These are phyloP conservation scores for Elephantulus edwardii DNA, from an alignment of 2,113 vertebrate species.

Conservation along the genomic window DNA sequence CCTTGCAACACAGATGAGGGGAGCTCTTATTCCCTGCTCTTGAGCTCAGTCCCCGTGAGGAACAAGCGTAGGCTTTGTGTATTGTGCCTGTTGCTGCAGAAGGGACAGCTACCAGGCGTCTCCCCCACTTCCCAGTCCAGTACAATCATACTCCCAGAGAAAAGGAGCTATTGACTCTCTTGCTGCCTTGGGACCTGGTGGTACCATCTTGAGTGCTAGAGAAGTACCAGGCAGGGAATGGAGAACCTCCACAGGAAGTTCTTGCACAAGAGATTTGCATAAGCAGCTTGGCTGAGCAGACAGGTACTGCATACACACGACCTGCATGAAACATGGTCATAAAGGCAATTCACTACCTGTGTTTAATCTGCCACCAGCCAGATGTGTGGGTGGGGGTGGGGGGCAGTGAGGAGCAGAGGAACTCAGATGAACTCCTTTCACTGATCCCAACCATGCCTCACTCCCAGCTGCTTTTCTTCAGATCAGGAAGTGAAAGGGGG, in stretches of 20 bases:
- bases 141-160: constrained; percentile 55
- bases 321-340: background rate
- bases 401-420: background rate
- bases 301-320: background rate
- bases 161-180: constrained; percentile 67
- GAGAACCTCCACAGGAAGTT: background rate
- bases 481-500: background rate
- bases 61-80: constrained; percentile 61
- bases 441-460: background rate
- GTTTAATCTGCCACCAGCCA: background rate
- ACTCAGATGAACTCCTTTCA: background rate
- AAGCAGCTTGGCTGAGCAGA: background rate
- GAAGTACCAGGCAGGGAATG: constrained; percentile 6
- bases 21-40: background rate
- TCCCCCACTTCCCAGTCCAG: background rate
- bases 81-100: background rate
- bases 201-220: constrained; percentile 61
- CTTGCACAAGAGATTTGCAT: background rate
- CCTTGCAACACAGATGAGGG: background rate
- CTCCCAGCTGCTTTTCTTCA: background rate
- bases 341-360: background rate
- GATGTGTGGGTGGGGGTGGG: background rate
- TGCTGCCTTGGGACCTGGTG: constrained; percentile 61
- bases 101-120: background rate
- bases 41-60: background rate